Evolutionary conservation across 2,888 invertebrate species (phyloP).

Genomic region (Morinoia aosen): DNA sequence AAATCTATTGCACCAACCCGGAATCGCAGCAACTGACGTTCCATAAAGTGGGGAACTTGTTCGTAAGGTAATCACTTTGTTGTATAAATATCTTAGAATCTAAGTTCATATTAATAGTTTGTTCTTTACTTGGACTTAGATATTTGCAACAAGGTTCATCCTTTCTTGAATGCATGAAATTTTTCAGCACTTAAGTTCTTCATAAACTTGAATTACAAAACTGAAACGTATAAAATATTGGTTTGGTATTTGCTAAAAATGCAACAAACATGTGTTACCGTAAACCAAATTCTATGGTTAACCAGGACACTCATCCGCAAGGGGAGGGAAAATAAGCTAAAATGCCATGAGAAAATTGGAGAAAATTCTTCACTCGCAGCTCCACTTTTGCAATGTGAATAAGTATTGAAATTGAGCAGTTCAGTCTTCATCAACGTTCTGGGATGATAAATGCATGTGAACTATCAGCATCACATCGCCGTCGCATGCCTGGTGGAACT

Average conservation of each 20-base stretch:
- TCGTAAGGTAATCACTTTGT: not conserved
- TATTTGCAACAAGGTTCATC: not conserved
- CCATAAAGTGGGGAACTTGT: not conserved
- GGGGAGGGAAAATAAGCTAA: not conserved
- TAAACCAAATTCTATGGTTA: not conserved
- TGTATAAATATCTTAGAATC: not conserved
- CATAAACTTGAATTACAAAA: too few species aligned
- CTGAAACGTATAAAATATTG: too few species aligned
- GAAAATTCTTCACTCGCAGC: not conserved
- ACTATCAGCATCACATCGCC: not conserved
- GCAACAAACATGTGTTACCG: too few species aligned
- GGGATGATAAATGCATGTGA: not conserved
- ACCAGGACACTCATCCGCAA: not conserved
- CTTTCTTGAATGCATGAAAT: not conserved
- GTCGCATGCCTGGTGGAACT: not conserved
- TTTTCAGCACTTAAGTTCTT: too few species aligned
- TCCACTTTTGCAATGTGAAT: not conserved
- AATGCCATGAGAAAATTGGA: not conserved
- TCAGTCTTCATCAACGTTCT: not conserved
- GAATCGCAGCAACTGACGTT: not conserved
- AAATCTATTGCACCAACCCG: not conserved
- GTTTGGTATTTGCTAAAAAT: too few species aligned
- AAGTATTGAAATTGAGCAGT: not conserved
- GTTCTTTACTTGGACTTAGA: not conserved
- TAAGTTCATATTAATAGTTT: not conserved